Evolutionary conservation across 2,888 invertebrate species (phyloP).

Genomic region (Drosophila paramelanica): DNA sequence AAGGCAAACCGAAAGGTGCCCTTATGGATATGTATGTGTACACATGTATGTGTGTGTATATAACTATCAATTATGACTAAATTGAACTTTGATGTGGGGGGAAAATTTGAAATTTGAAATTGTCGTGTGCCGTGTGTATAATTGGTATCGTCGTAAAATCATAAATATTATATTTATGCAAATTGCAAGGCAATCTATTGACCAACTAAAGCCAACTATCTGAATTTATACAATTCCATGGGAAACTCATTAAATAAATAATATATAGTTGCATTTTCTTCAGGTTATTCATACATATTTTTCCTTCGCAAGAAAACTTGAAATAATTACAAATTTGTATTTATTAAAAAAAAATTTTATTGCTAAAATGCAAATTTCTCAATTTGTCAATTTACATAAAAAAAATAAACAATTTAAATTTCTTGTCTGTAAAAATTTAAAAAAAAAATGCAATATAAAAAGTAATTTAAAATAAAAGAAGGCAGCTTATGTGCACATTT

Average conservation of each 20-base stretch:
- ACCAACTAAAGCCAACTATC: not conserved
- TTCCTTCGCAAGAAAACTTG: too few species aligned
- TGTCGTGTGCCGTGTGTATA: slow-evolving; percentile 33
- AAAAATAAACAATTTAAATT: too few species aligned
- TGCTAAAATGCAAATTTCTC: too few species aligned
- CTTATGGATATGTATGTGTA: not conserved
- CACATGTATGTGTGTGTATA: not conserved
- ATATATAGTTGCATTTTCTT: not conserved
- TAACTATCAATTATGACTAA: slow-evolving; percentile 64
- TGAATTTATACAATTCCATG: not conserved
- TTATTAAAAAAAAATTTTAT: not conserved
- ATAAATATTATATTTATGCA: slow-evolving; percentile 17
- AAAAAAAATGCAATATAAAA: not conserved
- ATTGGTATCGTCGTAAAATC: slow-evolving; percentile 29
- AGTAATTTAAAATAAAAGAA: too few species aligned
- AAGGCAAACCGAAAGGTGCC: slow-evolving; percentile 10
- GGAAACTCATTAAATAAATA: too few species aligned
- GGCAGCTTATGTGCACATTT: too few species aligned
- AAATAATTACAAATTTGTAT: not conserved
- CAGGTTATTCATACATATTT: too few species aligned
- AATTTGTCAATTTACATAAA: too few species aligned
- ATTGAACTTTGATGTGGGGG: slow-evolving; percentile 70
- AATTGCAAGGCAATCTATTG: slow-evolving; percentile 14
- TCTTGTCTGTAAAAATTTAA: not conserved
- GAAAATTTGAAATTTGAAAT: slow-evolving; percentile 28